phyloP scores from a whole-genome alignment of 2,888 invertebrate genomes.

The Chouioia cunea region DNA sequence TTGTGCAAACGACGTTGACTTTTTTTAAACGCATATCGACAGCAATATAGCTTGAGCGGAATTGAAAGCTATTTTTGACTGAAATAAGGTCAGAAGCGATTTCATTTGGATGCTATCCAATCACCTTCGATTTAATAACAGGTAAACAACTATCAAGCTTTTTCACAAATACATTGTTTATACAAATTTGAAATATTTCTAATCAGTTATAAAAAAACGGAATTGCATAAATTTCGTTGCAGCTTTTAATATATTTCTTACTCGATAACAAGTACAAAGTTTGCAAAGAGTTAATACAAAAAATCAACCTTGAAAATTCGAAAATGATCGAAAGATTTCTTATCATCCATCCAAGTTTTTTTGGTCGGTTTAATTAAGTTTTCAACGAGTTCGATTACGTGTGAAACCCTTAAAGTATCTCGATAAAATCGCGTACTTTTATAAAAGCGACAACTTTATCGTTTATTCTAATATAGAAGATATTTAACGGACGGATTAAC shows the following conservation, averaged over 20 bases:
- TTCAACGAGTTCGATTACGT: constrained; percentile 3
- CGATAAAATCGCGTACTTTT: constrained; percentile 16
- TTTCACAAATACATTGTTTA: background rate
- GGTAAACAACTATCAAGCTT: background rate
- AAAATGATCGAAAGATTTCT: no score
- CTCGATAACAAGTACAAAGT: no score
- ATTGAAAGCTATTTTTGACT: constrained; percentile 38
- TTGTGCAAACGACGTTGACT: background rate
- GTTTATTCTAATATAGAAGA: no score
- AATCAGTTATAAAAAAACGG: no score
- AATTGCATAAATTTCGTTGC: no score
- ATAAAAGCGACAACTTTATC: constrained; percentile 2
- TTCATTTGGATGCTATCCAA: constrained; percentile 45
- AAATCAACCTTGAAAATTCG: no score
- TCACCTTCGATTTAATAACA: constrained; percentile 39
- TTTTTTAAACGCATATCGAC: constrained; percentile 24
- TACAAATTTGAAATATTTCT: no score
- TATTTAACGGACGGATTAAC: no score
- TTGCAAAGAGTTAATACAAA: no score
- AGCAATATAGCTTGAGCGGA: constrained; percentile 20
- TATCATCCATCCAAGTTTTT: no score
- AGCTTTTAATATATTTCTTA: no score
- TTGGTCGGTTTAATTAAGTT: constrained; percentile 25
- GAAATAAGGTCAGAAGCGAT: constrained; percentile 45
- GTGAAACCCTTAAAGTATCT: constrained; percentile 7